phyloP scores from a whole-genome alignment of 2,797 vertebrate species.

The Dipus sagitta region DNA sequence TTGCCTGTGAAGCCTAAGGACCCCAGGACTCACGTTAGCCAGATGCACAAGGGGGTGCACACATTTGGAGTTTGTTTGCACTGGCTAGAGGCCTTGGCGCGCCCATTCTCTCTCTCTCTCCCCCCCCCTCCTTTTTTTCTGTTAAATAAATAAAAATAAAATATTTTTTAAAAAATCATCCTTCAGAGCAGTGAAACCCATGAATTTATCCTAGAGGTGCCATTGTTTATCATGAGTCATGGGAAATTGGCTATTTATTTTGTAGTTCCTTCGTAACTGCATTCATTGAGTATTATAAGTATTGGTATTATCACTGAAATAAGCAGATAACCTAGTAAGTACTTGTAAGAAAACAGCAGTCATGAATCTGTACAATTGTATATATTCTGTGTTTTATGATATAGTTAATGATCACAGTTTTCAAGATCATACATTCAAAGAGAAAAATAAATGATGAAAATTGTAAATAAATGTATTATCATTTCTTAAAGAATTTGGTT shows the following conservation, averaged over 20 bases:
- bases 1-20: too few relatives aligned
- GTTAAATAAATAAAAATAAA: too few relatives aligned
- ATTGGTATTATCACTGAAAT: not conserved
- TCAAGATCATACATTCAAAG: not conserved
- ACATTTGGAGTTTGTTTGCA: too few relatives aligned
- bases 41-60: too few relatives aligned
- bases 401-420: not conserved
- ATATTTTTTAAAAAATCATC: not conserved
- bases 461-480: conserved; percentile 29
- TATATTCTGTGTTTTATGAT: not conserved
- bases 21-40: too few relatives aligned
- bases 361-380: not conserved
- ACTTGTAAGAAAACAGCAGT: conserved; percentile 13
- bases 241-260: not conserved
- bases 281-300: conserved; percentile 30
- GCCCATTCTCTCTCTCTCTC: too few relatives aligned
- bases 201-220: not conserved
- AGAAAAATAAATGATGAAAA: not conserved
- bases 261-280: not conserved
- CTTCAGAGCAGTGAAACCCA: not conserved
- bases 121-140: too few relatives aligned
- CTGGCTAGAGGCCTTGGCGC: too few relatives aligned
- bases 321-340: not conserved
- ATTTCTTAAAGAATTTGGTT: conserved; percentile 40
- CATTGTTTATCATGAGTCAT: conserved; percentile 10